Evolutionary conservation across 1,140 invertebrate species (phyloP).

Genomic region (Drosophila paulistorum): DNA sequence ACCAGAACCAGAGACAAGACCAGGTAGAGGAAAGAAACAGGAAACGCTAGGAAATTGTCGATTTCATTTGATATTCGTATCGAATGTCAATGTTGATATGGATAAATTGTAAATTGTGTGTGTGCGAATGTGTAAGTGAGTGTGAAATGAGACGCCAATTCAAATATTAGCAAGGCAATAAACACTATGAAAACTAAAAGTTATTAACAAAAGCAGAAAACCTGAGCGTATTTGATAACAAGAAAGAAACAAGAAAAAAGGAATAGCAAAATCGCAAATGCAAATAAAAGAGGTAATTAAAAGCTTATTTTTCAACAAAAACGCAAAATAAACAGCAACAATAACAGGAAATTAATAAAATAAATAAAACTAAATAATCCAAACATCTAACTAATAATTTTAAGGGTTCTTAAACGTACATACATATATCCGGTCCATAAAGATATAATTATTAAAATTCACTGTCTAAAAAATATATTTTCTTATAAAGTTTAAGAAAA

Average conservation of each 20-base stretch:
- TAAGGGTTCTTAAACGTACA: too few relatives aligned
- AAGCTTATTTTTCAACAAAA: background rate
- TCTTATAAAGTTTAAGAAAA: too few relatives aligned
- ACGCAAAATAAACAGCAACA: background rate
- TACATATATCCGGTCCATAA: too few relatives aligned
- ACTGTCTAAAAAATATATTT: too few relatives aligned
- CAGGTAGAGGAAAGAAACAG: background rate
- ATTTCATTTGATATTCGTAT: slow-evolving; percentile 7
- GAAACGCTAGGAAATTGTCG: slow-evolving; percentile 5
- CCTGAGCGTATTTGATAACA: background rate
- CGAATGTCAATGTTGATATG: background rate
- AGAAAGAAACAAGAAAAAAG: background rate
- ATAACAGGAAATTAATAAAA: background rate
- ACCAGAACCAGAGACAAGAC: background rate
- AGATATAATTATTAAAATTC: too few relatives aligned
- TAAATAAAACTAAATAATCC: background rate
- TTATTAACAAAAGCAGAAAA: slow-evolving; percentile 27
- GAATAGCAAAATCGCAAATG: slow-evolving; percentile 15
- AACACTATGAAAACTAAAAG: slow-evolving; percentile 33
- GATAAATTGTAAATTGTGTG: background rate
- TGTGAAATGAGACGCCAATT: slow-evolving; percentile 31
- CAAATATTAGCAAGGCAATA: slow-evolving; percentile 50
- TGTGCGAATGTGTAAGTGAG: background rate
- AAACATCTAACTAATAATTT: background rate
- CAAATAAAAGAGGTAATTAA: slow-evolving; percentile 7